Conservation (phyloP, 53 echinoderm and acorn worm genomes). For the Glandiceps talaboti region DNA sequence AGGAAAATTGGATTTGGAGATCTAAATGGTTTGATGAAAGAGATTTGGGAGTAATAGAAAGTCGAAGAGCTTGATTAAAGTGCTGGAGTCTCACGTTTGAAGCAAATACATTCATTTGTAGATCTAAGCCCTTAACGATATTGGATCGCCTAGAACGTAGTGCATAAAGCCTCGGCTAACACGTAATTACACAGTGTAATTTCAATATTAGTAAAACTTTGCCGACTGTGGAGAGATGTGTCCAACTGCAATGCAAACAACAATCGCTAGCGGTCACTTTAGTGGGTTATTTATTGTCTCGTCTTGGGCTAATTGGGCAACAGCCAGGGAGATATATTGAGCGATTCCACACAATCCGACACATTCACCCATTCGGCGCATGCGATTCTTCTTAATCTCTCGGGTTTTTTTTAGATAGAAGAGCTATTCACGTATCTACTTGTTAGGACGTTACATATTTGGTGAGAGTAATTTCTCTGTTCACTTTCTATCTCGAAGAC, state of each 20-base stretch:
- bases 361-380: too few species aligned
- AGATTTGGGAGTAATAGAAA: not conserved
- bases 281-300: not conserved
- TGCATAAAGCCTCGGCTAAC: not conserved
- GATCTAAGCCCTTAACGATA: not conserved
- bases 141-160: not conserved
- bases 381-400: too few species aligned
- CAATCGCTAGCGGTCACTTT: not conserved
- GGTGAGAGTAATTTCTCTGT: too few species aligned
- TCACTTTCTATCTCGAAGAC: too few species aligned
- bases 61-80: not conserved
- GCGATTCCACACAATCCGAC: too few species aligned
- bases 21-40: not conserved
- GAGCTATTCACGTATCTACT: too few species aligned
- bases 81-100: not conserved
- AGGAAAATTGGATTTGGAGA: not conserved
- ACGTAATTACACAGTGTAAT: not conserved
- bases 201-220: slow-evolving; percentile 30
- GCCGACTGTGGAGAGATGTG: slow-evolving; percentile 54
- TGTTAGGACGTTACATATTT: too few species aligned
- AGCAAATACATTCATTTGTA: not conserved
- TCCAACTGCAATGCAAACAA: not conserved
- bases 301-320: not conserved
- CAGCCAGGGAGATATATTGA: not conserved
- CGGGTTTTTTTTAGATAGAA: too few species aligned